Percentiles rank a stretch among this genome's conserved stretches.
Evolutionary conservation across 2,797 vertebrate genomes (phyloP).

Genomic region (Atherinosoma microstoma): DNA sequence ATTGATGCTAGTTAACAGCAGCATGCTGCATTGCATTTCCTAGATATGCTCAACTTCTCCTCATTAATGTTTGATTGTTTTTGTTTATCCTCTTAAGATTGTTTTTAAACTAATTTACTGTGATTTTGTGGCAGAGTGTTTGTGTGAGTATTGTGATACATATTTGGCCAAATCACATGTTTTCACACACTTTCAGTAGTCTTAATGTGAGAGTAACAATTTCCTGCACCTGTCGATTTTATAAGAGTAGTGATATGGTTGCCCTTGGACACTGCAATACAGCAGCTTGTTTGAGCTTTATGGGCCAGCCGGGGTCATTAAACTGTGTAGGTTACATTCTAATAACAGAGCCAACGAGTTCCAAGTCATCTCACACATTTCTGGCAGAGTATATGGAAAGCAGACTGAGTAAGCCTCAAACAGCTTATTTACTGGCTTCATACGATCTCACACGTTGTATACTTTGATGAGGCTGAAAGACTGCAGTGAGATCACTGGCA

Average conservation of each 20-base stretch:
- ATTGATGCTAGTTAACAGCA: conserved; percentile 28
- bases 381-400: conserved; percentile 63
- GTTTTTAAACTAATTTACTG: conserved; percentile 3
- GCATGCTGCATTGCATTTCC: conserved; percentile 24
- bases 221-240: conserved; percentile 56
- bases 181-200: conserved; percentile 27
- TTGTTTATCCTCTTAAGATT: neutral
- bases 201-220: conserved; percentile 43
- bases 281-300: conserved; percentile 60
- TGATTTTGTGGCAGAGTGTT: neutral
- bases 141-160: neutral
- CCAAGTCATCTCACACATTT: conserved; percentile 58
- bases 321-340: conserved; percentile 66
- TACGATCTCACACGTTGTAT: conserved; percentile 50
- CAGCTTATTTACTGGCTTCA: conserved; percentile 42
- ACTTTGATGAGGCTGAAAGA: conserved; percentile 40
- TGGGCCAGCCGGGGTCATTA: conserved; percentile 66
- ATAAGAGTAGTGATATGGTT: conserved; percentile 61
- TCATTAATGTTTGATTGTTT: conserved; percentile 4
- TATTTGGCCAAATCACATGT: conserved; percentile 23
- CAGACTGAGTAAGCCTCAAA: conserved; percentile 36
- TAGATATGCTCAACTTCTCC: conserved; percentile 5
- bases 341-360: conserved; percentile 58
- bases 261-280: conserved; percentile 63
- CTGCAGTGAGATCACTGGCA: conserved; percentile 22